Evolutionary conservation across 1,140 invertebrate species (phyloP).

Genomic region (Oryctes rhinoceros): DNA sequence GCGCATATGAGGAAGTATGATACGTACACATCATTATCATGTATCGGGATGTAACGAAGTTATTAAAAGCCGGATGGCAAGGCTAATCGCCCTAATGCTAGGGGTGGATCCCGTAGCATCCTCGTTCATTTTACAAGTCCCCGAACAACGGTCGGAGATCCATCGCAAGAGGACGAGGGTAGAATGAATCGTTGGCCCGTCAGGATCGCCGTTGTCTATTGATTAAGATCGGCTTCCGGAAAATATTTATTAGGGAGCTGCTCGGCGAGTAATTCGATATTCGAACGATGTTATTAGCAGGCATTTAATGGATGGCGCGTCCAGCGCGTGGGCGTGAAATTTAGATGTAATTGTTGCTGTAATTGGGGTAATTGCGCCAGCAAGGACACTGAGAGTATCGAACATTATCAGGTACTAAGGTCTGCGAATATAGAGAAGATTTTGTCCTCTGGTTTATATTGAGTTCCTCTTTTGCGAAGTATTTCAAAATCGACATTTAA

Average conservation of each 20-base stretch:
- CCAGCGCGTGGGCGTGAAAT: no score
- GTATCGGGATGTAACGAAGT: constrained; percentile 26
- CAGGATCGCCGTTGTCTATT: neutral
- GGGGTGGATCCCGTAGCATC: constrained; percentile 42
- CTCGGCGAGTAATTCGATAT: neutral
- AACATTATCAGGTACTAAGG: no score
- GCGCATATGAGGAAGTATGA: no score
- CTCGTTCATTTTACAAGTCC: neutral
- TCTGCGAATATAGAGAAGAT: no score
- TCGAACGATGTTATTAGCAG: neutral
- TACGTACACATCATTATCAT: neutral
- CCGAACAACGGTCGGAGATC: neutral
- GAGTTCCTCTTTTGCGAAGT: no score
- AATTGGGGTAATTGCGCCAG: no score
- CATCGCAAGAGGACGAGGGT: neutral
- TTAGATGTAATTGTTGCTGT: no score
- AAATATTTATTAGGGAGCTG: neutral
- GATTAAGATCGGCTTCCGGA: constrained; percentile 17
- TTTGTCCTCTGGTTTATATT: no score
- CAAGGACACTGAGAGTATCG: no score
- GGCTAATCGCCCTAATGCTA: constrained; percentile 49
- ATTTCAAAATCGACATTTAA: no score
- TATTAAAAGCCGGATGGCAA: constrained; percentile 48
- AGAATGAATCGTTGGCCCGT: constrained; percentile 1
- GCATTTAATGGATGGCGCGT: neutral